These are phyloP conservation scores for Meiosimyza platycephala DNA, from an alignment of 2,888 invertebrate species.

Conservation along the genomic window DNA sequence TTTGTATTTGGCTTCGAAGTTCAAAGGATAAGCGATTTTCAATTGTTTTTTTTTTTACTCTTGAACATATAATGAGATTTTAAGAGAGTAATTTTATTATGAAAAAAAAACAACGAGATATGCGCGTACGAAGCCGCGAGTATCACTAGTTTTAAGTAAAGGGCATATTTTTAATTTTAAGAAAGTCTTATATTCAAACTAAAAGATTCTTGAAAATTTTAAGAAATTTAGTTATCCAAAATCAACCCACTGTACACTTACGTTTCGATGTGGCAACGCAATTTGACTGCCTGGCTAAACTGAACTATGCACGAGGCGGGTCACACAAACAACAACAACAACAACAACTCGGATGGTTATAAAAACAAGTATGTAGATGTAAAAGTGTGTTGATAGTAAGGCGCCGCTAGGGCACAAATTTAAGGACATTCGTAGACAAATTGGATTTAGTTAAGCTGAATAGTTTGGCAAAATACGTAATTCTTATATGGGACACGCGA, in stretches of 20 bases:
- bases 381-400: background rate
- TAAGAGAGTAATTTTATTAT: no score
- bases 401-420: background rate
- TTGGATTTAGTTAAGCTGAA: constrained; percentile 34
- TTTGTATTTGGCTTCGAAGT: no score
- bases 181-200: no score
- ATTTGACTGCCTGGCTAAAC: background rate
- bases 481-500: constrained; percentile 50
- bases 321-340: constrained; percentile 19
- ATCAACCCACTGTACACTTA: background rate
- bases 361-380: background rate
- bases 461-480: constrained; percentile 31
- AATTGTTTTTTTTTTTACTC: no score
- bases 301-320: constrained; percentile 3
- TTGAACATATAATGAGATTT: no score
- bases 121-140: no score
- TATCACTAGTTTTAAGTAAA: no score
- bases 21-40: no score
- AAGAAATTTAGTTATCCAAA: no score
- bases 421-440: constrained; percentile 37
- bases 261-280: background rate
- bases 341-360: background rate
- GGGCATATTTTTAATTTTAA: no score
- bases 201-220: no score
- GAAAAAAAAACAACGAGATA: no score